Evolutionary conservation across 2,888 invertebrate genomes (phyloP).

Genomic region (Acronicta psi): DNA sequence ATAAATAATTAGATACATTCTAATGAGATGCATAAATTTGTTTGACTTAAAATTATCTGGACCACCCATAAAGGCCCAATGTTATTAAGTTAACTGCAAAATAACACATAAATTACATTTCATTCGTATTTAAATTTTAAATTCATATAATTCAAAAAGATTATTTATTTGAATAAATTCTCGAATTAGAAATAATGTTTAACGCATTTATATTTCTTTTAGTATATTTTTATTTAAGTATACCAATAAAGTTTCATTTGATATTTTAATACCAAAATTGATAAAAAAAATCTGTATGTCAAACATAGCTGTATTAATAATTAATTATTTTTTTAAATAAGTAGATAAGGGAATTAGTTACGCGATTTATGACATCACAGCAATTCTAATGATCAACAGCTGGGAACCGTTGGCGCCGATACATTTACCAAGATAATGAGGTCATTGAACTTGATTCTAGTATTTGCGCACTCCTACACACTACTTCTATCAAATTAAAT

Average conservation of each 20-base stretch:
- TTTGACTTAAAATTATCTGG: slow-evolving; percentile 10
- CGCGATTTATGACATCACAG: slow-evolving; percentile 1
- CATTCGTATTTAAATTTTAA: neutral
- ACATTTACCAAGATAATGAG: slow-evolving; percentile 70
- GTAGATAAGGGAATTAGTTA: neutral
- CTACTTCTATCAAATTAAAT: slow-evolving; percentile 29
- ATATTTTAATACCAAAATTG: no score
- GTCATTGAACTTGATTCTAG: slow-evolving; percentile 69
- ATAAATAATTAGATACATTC: slow-evolving; percentile 34
- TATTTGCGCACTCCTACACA: slow-evolving; percentile 46
- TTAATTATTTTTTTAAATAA: no score
- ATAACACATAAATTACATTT: neutral
- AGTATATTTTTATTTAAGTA: no score
- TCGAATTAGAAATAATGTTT: no score
- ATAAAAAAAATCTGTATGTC: no score
- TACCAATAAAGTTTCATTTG: no score
- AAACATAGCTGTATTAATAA: no score
- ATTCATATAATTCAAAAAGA: neutral
- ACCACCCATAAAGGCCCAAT: neutral
- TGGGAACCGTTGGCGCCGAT: slow-evolving; percentile 65
- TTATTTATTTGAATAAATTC: no score
- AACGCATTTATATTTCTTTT: no score
- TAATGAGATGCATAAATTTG: slow-evolving; percentile 29
- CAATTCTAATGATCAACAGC: slow-evolving; percentile 59
- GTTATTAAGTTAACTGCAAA: slow-evolving; percentile 4